Base-by-base conservation (phyloP, 37 sponge, comb jelly and placozoan genomes). In the Diacarnus erythraeanus region DNA sequence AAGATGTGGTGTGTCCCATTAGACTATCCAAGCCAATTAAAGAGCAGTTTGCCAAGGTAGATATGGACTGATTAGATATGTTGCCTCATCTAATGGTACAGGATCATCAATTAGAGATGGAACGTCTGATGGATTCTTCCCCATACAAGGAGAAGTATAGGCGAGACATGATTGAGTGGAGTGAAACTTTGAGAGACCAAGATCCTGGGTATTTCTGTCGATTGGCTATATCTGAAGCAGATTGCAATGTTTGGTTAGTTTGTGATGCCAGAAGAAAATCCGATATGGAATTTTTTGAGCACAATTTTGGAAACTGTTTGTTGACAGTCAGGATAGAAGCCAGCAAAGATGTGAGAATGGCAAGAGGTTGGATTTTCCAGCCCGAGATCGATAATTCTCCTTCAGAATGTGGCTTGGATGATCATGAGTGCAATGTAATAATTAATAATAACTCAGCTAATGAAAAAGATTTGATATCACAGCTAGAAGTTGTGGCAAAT, bases 401-500 rank as follows among this genome's bases (percentile, higher is more conserved):
- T 8, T 97, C 98, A 6, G 98, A 97, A 81, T 97, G 98, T 83
- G 93, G 75, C 9, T 77, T 97, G 57, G 98, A 97, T 64, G 59
- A 72, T 10, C 81, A 83, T 72, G 44, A 29, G 1, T 86, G 84
- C 74, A 89, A 97, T 54, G 25, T 95, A 34, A 39, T 56, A 33
- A 72, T 97, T 30, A 68, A 35, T 1, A 97, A 97, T 51, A 67
- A 90, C 59, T 88, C 29, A 54, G n/a, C 22, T 6, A 25, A 60
- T 60, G 26, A 60, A 60, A 31, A 30, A 30, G 27, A 30, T 26
- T 10, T 65, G 66, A 65, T 5, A 30, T 18, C 17, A 5, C 31
- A 65, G 33, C 66, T 65, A 2, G 31, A 20, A 3, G 34, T 2
- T 12, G 34, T 65, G 17, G 33, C 66, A 65, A 35, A 65, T 17